Percentiles rank a stretch among this genome's conserved stretches.
Conservation (phyloP, 1,140 invertebrate genomes). For the Drosophila kikkawai region DNA sequence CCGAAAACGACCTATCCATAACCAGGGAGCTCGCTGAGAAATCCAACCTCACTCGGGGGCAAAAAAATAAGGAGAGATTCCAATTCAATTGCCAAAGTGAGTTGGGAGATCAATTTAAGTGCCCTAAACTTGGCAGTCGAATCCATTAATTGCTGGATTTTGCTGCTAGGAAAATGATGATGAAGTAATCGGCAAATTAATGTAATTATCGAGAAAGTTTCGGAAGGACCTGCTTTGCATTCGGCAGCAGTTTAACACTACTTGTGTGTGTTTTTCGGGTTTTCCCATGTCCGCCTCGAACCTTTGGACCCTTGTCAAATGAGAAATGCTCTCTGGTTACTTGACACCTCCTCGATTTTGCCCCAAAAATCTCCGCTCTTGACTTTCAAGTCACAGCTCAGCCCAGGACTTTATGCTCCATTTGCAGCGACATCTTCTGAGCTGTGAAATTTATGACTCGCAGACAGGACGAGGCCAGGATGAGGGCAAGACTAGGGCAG, state of each 20-base stretch:
- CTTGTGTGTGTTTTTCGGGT: constrained; percentile 15
- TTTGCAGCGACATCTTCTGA: constrained; percentile 59
- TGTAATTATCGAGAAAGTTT: constrained; percentile 5
- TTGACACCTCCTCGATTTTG: constrained; percentile 17
- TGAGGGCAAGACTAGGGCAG: neutral
- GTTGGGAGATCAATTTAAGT: constrained; percentile 19
- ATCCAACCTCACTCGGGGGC: constrained; percentile 18
- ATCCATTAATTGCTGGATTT: constrained; percentile 15
- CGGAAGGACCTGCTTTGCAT: neutral
- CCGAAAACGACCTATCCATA: constrained; percentile 17
- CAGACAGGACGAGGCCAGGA: neutral
- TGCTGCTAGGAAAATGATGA: constrained; percentile 4
- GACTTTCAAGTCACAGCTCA: constrained; percentile 38
- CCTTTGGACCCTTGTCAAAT: constrained; percentile 49
- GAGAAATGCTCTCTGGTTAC: constrained; percentile 8
- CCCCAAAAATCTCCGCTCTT: constrained; percentile 25
- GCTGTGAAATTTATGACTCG: constrained; percentile 65
- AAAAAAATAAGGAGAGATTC: constrained; percentile 15
- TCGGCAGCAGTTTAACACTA: constrained; percentile 12
- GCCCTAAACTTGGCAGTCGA: neutral
- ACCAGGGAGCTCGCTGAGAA: constrained; percentile 1
- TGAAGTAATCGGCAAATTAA: constrained; percentile 13
- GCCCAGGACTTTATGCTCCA: constrained; percentile 52
- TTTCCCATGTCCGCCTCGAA: constrained; percentile 3
- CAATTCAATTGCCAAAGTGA: constrained; percentile 32